phyloP scores from a whole-genome alignment of 2,797 vertebrate species.

The Enteromius viviparus region DNA sequence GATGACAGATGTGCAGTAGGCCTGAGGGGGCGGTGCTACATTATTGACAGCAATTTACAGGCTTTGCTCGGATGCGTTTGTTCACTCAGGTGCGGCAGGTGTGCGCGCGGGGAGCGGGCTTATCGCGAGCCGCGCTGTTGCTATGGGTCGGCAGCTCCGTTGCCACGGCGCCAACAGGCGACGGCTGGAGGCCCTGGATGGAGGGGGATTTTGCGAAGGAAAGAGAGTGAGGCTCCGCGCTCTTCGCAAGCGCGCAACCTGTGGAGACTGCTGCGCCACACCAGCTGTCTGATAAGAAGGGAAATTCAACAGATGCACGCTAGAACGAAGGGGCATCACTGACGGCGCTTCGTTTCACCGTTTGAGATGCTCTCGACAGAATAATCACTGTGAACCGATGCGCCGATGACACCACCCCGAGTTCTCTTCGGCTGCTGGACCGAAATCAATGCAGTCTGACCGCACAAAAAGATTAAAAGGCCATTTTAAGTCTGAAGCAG shows the following conservation, averaged over 20 bases:
- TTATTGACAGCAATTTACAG: conserved; percentile 41
- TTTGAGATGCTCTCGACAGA: conserved; percentile 6
- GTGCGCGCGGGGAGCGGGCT: conserved; percentile 31
- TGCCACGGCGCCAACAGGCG: conserved; percentile 46
- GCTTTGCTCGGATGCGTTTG: conserved; percentile 43
- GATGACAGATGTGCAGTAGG: conserved; percentile 30
- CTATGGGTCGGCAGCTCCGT: conserved; percentile 57
- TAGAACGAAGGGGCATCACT: conserved; percentile 16
- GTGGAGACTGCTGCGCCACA: conserved; percentile 47
- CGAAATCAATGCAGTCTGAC: conserved; percentile 34
- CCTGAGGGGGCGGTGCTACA: conserved; percentile 35
- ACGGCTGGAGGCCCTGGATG: conserved; percentile 35
- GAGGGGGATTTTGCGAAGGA: conserved; percentile 5
- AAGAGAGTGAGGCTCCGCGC: not conserved
- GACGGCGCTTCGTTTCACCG: not conserved
- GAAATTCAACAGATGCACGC: conserved; percentile 41
- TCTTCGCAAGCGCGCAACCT: conserved; percentile 27
- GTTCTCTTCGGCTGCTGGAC: conserved; percentile 30
- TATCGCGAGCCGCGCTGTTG: conserved; percentile 53
- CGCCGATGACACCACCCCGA: conserved; percentile 15
- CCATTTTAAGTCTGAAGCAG: conserved; percentile 27
- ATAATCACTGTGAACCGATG: conserved; percentile 22
- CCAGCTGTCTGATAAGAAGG: conserved; percentile 25
- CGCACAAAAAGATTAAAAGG: conserved; percentile 29
- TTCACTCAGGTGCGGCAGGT: conserved; percentile 44